These are phyloP conservation scores for Suricata suricatta DNA, from an alignment of 2,113 vertebrate genomes.

Conservation along the genomic window DNA sequence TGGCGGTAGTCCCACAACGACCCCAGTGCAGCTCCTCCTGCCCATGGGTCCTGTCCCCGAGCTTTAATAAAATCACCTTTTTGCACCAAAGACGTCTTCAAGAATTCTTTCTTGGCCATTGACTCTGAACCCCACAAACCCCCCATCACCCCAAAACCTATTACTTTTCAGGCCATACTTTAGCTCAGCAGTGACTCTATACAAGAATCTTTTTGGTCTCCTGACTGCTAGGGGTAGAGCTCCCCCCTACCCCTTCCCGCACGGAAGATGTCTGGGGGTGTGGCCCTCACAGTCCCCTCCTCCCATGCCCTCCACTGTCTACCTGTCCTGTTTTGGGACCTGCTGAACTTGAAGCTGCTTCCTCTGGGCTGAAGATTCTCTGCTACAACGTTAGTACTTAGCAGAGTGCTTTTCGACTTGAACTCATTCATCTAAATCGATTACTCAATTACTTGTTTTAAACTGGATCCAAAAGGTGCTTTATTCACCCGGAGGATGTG, in stretches of 20 bases:
- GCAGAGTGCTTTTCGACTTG: not conserved
- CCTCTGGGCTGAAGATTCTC: not conserved
- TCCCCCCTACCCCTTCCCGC: rapidly evolving
- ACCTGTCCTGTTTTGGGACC: not conserved
- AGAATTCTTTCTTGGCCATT: too few species aligned
- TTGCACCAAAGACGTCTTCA: too few species aligned
- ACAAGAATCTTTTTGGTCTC: not conserved
- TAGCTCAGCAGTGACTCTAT: not conserved
- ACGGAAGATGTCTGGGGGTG: not conserved
- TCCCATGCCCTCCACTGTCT: rapidly evolving
- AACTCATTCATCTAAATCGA: not conserved
- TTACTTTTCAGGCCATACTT: not conserved
- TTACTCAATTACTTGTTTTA: not conserved
- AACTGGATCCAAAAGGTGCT: not conserved
- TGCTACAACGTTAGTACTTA: not conserved
- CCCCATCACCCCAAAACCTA: too few species aligned
- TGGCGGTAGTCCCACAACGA: too few species aligned
- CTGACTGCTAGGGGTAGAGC: not conserved
- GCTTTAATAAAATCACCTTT: too few species aligned
- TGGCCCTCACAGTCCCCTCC: not conserved
- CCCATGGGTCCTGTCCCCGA: too few species aligned
- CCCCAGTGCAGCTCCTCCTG: too few species aligned
- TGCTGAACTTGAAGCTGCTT: not conserved
- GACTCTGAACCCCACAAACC: too few species aligned
- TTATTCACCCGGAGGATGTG: not conserved